phyloP scores from a whole-genome alignment of 1,140 invertebrate genomes.

The Drosophila malerkotliana region DNA sequence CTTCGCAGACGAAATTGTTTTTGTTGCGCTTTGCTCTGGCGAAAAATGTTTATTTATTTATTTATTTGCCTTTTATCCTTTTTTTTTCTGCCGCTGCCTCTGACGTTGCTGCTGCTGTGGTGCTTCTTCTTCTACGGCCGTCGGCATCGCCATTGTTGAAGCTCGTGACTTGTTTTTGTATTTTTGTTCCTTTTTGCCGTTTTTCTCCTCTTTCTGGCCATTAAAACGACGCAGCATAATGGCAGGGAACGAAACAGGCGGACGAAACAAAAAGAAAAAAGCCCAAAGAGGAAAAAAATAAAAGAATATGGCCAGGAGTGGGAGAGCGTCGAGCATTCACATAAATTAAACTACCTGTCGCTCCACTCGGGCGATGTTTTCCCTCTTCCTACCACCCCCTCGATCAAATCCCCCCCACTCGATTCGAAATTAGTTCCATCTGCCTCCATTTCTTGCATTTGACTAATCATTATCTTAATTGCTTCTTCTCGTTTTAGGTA shows the following conservation, averaged over 20 bases:
- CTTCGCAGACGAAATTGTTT: constrained; percentile 70
- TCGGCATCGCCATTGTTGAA: constrained; percentile 65
- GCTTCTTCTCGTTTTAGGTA: constrained; percentile 64
- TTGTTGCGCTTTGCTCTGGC: constrained; percentile 30
- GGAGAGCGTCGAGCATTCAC: constrained; percentile 41
- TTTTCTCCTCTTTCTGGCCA: constrained; percentile 50
- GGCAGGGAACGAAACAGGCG: constrained; percentile 60
- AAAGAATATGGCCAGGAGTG: constrained; percentile 10
- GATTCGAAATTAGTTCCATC: constrained; percentile 65
- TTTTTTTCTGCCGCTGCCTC: constrained; percentile 21
- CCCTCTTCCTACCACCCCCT: not conserved
- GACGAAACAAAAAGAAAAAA: constrained; percentile 48
- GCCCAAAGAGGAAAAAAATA: constrained; percentile 1
- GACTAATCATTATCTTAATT: constrained; percentile 63
- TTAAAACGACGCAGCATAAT: constrained; percentile 82
- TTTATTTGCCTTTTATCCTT: constrained; percentile 75
- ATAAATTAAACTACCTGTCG: constrained; percentile 83
- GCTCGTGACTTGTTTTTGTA: constrained; percentile 69
- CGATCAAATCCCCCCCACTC: constrained; percentile 4
- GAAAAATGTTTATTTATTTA: constrained; percentile 80
- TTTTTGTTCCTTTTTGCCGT: constrained; percentile 19
- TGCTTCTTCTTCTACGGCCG: constrained; percentile 28
- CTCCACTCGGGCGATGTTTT: constrained; percentile 48
- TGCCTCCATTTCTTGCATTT: constrained; percentile 50
- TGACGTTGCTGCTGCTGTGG: constrained; percentile 4